A percentile compares a stretch with the other conserved stretches of the same genome.
phyloP scores from a whole-genome alignment of 2,797 vertebrate genomes.

The Xenops minutus region DNA sequence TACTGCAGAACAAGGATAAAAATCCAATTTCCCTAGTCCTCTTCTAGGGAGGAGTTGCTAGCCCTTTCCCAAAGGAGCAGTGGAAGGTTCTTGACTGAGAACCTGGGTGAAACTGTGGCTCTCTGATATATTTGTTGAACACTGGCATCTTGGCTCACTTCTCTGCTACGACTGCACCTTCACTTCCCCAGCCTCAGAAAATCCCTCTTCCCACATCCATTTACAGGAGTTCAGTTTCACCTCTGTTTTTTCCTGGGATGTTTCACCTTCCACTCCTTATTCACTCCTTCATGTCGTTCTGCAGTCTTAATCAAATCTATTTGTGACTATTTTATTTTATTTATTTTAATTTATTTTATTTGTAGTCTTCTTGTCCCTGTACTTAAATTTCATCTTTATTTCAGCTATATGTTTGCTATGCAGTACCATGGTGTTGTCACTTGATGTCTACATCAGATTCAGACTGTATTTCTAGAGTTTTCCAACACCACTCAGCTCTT shows the following conservation, averaged over 20 bases:
- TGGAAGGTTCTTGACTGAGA: not conserved
- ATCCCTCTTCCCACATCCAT: not conserved
- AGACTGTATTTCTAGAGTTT: not conserved
- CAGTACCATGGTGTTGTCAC: not conserved
- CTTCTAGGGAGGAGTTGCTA: not conserved
- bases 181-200: not conserved
- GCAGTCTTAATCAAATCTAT: not conserved
- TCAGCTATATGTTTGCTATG: not conserved
- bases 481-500: not conserved
- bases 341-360: not conserved
- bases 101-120: not conserved
- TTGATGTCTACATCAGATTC: not conserved
- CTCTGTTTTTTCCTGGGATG: not conserved
- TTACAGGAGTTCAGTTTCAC: not conserved
- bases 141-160: not conserved
- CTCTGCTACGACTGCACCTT: not conserved
- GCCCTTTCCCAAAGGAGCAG: not conserved
- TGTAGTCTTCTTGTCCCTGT: not conserved
- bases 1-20: not conserved
- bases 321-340: not conserved
- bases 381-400: not conserved
- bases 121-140: not conserved
- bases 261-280: not conserved
- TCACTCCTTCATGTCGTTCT: not conserved
- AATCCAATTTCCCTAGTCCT: not conserved